Evolutionary conservation across 1,140 invertebrate species (phyloP).

Genomic region (Camponotus floridanus): DNA sequence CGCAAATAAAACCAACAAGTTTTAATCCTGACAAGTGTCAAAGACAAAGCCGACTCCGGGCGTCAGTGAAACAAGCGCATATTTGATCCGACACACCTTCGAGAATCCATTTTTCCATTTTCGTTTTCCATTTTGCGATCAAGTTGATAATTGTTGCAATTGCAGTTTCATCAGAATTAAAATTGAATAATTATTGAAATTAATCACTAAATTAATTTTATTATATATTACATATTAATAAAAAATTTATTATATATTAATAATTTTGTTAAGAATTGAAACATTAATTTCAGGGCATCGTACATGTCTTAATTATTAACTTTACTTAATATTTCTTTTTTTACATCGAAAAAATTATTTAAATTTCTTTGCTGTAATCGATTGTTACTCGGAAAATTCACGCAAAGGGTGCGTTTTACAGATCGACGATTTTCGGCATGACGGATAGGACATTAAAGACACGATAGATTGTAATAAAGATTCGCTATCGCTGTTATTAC

Average conservation of each 20-base stretch:
- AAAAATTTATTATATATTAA: too few relatives aligned
- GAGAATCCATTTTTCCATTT: not conserved
- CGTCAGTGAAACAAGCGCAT: not conserved
- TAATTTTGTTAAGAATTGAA: not conserved
- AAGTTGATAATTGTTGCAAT: not conserved
- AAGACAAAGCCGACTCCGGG: not conserved
- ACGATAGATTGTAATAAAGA: constrained; percentile 52
- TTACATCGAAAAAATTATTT: not conserved
- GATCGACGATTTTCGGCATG: not conserved
- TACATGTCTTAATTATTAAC: not conserved
- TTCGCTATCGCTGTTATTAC: constrained; percentile 49
- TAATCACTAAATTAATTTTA: too few relatives aligned
- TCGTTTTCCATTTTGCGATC: not conserved
- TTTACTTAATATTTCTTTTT: not conserved
- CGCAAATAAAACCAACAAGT: constrained; percentile 1
- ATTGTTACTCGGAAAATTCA: not conserved
- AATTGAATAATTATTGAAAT: not conserved
- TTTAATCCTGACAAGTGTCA: not conserved
- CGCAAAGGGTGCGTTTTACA: constrained; percentile 5
- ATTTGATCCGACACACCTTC: not conserved
- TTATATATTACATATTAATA: too few relatives aligned
- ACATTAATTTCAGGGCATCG: not conserved
- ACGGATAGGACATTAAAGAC: constrained; percentile 35
- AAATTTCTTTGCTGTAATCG: too few relatives aligned
- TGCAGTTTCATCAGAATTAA: not conserved